Evolutionary conservation across 2,113 vertebrate species (phyloP), one percentile per base, ranked within the genome.

Genomic region (Erythrocercus mccallii): DNA sequence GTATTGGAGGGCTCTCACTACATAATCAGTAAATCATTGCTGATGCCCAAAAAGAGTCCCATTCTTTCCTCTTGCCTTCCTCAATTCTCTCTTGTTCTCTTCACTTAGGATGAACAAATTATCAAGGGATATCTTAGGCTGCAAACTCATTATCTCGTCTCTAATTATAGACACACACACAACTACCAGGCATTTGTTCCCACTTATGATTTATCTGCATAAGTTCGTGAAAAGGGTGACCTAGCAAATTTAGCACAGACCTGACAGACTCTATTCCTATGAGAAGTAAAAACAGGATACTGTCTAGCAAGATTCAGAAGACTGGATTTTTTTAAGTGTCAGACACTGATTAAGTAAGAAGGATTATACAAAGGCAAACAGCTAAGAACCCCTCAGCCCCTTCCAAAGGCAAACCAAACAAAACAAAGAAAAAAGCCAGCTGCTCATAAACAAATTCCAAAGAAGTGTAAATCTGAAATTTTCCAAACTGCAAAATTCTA

Each of bases 71-170:
- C 18, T 78, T 58, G 33, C 38, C 16, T 88, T 86, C 20, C 9
- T 90, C 30, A 90, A 19, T 58, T 77, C 58, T 73, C 42, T 86
- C 35, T 56, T 73, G 11, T 79, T 91, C 40, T 51, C 56, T 92
- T 86, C 66, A 73, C 33, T 30, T 20, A 80, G 31, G 31, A 88
- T 82, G 44, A 88, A 9, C 7, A 82, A 64, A 82, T 77, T 81
- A 61, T 15, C 87, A 88, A 70, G 74, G 82, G 88, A 88, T 4
- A 70, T 65, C 45, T 92, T 50, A 38, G 14, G 10, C 42, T 90
- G 35, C 33, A 93, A 88, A 88, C 57, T 94, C 76, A 80, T 93
- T 83, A 88, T 77, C 54, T 93, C 28, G 45, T 90, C 37, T 76
- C 68, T 95, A 90, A 91, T 95, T 93, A 85, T 45, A 80, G 40